These are phyloP conservation scores for Corythaixoides concolor DNA, from an alignment of 2,113 vertebrate species.

Conservation along the genomic window DNA sequence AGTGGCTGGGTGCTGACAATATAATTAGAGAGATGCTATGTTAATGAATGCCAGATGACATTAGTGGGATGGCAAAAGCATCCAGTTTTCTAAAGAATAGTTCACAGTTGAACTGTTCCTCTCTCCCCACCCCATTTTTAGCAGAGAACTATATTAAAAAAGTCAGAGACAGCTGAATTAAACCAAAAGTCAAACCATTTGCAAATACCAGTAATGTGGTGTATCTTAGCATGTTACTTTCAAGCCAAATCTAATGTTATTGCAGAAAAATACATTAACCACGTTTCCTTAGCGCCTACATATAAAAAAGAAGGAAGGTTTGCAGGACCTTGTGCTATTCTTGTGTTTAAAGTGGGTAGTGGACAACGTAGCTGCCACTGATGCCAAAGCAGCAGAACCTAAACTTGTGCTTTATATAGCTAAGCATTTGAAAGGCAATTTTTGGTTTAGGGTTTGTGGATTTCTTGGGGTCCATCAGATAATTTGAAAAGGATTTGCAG, in stretches of 20 bases:
- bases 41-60: constrained; percentile 55
- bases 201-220: neutral
- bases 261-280: neutral
- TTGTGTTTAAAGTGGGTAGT: neutral
- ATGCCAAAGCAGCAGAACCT: neutral
- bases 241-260: neutral
- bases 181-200: neutral
- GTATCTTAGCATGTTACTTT: neutral
- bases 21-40: constrained; percentile 51
- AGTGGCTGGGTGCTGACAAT: constrained; percentile 30
- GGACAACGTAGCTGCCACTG: neutral
- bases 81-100: constrained; percentile 12
- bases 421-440: neutral
- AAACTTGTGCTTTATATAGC: neutral
- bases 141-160: neutral
- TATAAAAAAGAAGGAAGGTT: neutral
- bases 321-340: neutral
- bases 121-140: constrained; percentile 2
- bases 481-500: neutral
- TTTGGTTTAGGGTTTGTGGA: neutral
- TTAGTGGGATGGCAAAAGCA: constrained; percentile 7
- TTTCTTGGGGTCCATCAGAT: neutral
- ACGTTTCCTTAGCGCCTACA: neutral
- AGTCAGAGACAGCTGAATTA: neutral
- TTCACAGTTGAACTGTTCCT: neutral